Percentiles rank a stretch among this genome's conserved stretches.
phyloP scores from a whole-genome alignment of 2,797 vertebrate species.

The Tarsius wallacei region DNA sequence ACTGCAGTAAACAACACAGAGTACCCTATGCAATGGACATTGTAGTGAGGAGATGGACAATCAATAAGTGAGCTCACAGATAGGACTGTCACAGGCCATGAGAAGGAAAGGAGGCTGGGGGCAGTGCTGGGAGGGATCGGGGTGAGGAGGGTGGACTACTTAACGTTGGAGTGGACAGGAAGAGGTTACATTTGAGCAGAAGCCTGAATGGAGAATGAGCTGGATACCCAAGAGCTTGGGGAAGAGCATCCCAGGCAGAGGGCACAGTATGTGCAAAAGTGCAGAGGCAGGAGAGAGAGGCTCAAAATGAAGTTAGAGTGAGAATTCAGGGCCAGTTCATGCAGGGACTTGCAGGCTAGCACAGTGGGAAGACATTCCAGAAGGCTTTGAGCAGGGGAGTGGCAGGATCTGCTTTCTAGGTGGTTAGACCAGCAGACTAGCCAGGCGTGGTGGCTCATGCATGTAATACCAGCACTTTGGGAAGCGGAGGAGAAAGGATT shows the following conservation, averaged over 20 bases:
- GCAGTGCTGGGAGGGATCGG: rapidly evolving
- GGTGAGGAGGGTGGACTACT: not conserved
- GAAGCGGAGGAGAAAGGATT: too few species aligned
- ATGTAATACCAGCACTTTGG: too few species aligned
- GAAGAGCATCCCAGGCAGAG: not conserved
- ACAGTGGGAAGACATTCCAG: not conserved
- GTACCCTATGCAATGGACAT: rapidly evolving
- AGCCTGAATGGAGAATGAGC: not conserved
- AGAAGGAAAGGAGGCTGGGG: not conserved
- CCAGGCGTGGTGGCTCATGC: too few species aligned
- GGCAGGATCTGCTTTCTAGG: not conserved
- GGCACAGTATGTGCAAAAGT: not conserved
- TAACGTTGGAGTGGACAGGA: not conserved
- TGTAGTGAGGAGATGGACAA: not conserved
- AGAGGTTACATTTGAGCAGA: not conserved
- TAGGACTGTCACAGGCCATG: rapidly evolving
- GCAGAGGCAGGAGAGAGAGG: not conserved
- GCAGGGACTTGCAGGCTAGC: not conserved
- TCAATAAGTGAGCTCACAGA: not conserved
- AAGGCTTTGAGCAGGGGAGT: not conserved
- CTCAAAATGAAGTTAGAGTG: not conserved
- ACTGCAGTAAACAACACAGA: rapidly evolving
- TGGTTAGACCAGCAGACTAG: too few species aligned
- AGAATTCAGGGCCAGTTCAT: not conserved
- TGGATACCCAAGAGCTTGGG: not conserved